These are phyloP conservation scores for Abrostola triplasia DNA, from an alignment of 2,888 invertebrate species.

Conservation along the genomic window DNA sequence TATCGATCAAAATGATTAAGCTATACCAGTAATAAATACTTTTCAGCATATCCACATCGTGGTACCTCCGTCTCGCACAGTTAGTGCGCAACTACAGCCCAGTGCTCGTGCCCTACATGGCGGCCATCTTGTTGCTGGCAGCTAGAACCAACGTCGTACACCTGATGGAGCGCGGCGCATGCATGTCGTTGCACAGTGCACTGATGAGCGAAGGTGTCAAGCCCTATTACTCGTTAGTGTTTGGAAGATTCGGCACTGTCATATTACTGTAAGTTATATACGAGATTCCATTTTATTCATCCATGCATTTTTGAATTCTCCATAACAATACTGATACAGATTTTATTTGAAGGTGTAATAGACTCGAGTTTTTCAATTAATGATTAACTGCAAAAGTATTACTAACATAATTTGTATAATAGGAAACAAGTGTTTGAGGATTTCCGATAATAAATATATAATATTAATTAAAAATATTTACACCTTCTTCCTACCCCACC, in stretches of 20 bases:
- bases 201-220: conserved; percentile 88
- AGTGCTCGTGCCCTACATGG: conserved; percentile 90
- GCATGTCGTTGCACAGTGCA: conserved; percentile 87
- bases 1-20: no score
- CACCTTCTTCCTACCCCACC: no score
- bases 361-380: no score
- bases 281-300: no score
- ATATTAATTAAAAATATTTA: no score
- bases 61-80: conserved; percentile 89
- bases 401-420: no score
- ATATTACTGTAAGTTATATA: conserved; percentile 79
- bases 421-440: no score
- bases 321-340: no score
- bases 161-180: conserved; percentile 62
- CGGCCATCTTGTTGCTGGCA: conserved; percentile 89
- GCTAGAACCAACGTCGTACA: conserved; percentile 76
- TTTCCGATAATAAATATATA: no score
- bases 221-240: conserved; percentile 87
- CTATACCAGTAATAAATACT: conserved; percentile 1
- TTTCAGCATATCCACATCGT: conserved; percentile 87
- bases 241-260: conserved; percentile 81
- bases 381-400: no score
- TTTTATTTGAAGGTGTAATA: no score
- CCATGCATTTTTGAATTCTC: no score
- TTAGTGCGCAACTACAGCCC: conserved; percentile 90